phyloP scores from a whole-genome alignment of 2,888 invertebrate genomes.

The Sarcophaga carnaria region DNA sequence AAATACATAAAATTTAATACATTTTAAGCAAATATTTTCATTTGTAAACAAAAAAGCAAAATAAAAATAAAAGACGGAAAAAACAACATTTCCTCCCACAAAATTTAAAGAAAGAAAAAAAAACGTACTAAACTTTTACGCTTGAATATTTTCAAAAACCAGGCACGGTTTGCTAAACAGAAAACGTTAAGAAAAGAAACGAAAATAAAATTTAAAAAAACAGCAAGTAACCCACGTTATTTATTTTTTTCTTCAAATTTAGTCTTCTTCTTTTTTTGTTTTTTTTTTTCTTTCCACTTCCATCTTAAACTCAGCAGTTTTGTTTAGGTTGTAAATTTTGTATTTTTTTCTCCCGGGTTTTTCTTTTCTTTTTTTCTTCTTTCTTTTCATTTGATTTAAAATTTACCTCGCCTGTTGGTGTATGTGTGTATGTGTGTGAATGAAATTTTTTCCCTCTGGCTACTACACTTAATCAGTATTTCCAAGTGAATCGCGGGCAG shows the following conservation, averaged over 20 bases:
- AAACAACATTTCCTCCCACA: constrained; percentile 5
- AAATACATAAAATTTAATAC: not conserved
- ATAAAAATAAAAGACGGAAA: not conserved
- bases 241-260: not conserved
- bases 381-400: constrained; percentile 11
- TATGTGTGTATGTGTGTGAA: not conserved
- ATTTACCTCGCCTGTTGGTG: not conserved
- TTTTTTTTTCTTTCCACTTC: no score
- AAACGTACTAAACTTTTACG: not conserved
- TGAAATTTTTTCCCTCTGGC: constrained; percentile 17
- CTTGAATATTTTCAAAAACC: constrained; percentile 12
- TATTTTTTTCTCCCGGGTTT: not conserved
- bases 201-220: not conserved
- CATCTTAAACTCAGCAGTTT: not conserved
- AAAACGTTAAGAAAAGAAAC: not conserved
- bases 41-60: not conserved
- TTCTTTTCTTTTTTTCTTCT: not conserved
- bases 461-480: constrained; percentile 20
- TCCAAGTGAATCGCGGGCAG: not conserved
- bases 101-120: not conserved
- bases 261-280: not conserved
- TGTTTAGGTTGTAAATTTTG: constrained; percentile 3
- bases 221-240: not conserved
- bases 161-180: not conserved
- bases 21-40: not conserved